These are phyloP conservation scores for Sycobia sp. DNA, from an alignment of 1,140 invertebrate species.

Conservation along the genomic window DNA sequence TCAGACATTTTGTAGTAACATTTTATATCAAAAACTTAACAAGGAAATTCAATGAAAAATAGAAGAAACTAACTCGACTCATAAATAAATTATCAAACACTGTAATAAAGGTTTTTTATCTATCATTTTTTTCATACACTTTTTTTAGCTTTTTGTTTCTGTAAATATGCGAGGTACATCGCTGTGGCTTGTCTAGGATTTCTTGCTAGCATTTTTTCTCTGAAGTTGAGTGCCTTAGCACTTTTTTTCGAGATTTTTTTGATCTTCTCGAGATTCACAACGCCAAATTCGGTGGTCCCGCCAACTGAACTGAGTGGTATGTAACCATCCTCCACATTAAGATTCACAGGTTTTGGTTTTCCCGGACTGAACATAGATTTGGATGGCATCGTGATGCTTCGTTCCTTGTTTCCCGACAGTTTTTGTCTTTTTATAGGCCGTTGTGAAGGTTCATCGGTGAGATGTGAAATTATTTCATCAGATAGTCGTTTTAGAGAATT, in stretches of 20 bases:
- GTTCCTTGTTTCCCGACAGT: not conserved
- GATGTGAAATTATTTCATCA: slow-evolving; percentile 38
- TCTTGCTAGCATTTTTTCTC: slow-evolving; percentile 41
- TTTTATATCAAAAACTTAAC: too few relatives aligned
- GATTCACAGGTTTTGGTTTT: not conserved
- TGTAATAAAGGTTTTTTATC: too few relatives aligned
- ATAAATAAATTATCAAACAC: too few relatives aligned
- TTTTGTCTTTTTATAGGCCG: slow-evolving; percentile 31
- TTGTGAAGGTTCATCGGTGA: slow-evolving; percentile 36
- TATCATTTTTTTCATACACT: too few relatives aligned
- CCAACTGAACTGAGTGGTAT: slow-evolving; percentile 34
- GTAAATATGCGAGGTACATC: slow-evolving; percentile 39
- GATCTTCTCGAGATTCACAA: slow-evolving; percentile 38
- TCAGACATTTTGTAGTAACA: too few relatives aligned
- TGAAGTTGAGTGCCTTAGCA: slow-evolving; percentile 26
- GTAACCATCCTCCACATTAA: slow-evolving; percentile 33
- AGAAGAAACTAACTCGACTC: too few relatives aligned
- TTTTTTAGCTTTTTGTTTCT: slow-evolving; percentile 40
- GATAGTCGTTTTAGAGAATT: slow-evolving; percentile 43
- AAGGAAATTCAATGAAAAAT: too few relatives aligned
- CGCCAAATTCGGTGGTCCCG: slow-evolving; percentile 42
- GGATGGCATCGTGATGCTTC: slow-evolving; percentile 26
- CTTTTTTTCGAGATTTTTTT: slow-evolving; percentile 29
- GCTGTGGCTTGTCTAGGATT: slow-evolving; percentile 40
- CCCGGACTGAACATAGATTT: slow-evolving; percentile 24